Base-by-base conservation (phyloP, 2,888 invertebrate species). In the Halocaridina rubra region DNA sequence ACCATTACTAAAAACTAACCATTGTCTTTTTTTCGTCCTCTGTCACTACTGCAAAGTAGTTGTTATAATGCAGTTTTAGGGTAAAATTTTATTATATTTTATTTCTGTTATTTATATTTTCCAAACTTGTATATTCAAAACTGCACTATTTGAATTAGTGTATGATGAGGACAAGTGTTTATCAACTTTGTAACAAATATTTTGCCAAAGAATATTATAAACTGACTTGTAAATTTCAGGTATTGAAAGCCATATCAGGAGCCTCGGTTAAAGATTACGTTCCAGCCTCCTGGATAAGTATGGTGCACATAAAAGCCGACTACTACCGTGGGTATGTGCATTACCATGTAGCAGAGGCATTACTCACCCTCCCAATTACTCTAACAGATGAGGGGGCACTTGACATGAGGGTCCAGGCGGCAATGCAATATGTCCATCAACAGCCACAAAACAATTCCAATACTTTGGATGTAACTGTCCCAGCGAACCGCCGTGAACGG, bases 201-300 rank as follows among this genome's bases (percentile, higher is more conserved):
- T n/a, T n/a, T n/a, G n/a, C n/a, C n/a, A n/a, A n/a, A n/a, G n/a
- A n/a, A n/a, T n/a, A n/a, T n/a, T n/a, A n/a, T n/a, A n/a, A n/a
- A n/a, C n/a, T n/a, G n/a, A n/a, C n/a, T n/a, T n/a, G n/a, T n/a
- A n/a, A n/a, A n/a, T 69, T 27, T 13, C 84, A 86, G 85, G 81
- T 85, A 5, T 53, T 84, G 78, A 89, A 90, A 30, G 93, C 93
- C 88, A 92, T 94, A 89, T 92, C 95, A 92, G 90, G 90, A 93
- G 95, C 91, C 93, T 90, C 95, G 30, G 96, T 97, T 74, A 95
- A 96, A 91, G 97, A 96, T 91, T 97, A 96, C 92, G 95, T 98
- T 90, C 98, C 98, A 88, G 96, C 96, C 91, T 97, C 97, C 89
- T 98, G 98, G 98, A 94, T 96, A 87, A 96, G 96, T 8, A 93